A percentile compares a stretch with the other conserved stretches of the same genome.
phyloP scores from a whole-genome alignment of 1,140 invertebrate species.

The Drosophila orosa region DNA sequence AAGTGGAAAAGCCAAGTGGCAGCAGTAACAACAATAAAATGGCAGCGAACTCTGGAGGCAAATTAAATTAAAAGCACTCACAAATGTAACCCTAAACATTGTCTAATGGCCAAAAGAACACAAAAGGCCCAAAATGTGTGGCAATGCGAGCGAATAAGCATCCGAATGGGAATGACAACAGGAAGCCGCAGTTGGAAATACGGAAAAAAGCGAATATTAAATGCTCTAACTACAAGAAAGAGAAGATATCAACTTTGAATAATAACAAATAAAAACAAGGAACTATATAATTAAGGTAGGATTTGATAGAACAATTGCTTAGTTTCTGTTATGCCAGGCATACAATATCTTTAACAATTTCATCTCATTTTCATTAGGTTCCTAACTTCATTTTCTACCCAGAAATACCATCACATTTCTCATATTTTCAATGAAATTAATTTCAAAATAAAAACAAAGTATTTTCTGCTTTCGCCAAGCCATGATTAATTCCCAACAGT shows the following conservation, averaged over 20 bases:
- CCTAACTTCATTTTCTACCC: not conserved
- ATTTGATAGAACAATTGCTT: not conserved
- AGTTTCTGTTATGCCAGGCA: not conserved
- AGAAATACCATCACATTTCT: not conserved
- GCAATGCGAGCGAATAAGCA: constrained; percentile 35
- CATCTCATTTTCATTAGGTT: not conserved
- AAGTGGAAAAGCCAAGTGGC: constrained; percentile 26
- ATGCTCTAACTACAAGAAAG: constrained; percentile 4
- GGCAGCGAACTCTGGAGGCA: constrained; percentile 43
- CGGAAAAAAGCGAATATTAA: not conserved
- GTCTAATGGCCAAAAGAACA: constrained; percentile 62
- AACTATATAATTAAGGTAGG: not conserved
- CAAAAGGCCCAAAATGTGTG: constrained; percentile 40
- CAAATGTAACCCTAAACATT: constrained; percentile 71
- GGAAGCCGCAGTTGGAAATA: not conserved
- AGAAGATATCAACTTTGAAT: not conserved
- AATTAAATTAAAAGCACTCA: constrained; percentile 78
- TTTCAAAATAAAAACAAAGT: not conserved
- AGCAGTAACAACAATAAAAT: constrained; percentile 37
- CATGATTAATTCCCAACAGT: constrained; percentile 31
- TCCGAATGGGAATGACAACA: constrained; percentile 33
- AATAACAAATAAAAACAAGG: accelerated
- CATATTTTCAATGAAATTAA: not conserved
- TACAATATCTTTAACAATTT: not conserved
- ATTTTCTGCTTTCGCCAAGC: not conserved